These are phyloP conservation scores for Camponotus pennsylvanicus DNA, from an alignment of 1,140 invertebrate genomes.

Conservation along the genomic window DNA sequence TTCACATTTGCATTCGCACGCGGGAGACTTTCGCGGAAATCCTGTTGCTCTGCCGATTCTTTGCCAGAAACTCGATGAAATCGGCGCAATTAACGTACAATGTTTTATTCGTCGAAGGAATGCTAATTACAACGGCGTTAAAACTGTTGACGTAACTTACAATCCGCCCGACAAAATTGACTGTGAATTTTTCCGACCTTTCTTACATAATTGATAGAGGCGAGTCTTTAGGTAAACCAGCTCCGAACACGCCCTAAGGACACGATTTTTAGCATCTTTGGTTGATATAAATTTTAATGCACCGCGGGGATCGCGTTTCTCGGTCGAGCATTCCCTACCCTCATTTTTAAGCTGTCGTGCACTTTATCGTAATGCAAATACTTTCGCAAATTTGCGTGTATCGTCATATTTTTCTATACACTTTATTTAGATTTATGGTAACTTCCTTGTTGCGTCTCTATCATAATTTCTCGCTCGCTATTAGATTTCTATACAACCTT, in stretches of 20 bases:
- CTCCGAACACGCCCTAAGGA: constrained; percentile 1
- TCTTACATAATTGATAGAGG: constrained; percentile 75
- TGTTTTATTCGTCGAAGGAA: constrained; percentile 18
- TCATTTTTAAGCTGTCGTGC: constrained; percentile 9
- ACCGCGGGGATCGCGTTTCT: neutral
- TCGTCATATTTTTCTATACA: neutral
- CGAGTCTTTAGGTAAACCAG: constrained; percentile 49
- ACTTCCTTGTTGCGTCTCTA: constrained; percentile 21
- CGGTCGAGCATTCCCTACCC: neutral
- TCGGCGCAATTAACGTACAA: constrained; percentile 38
- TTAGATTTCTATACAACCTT: neutral
- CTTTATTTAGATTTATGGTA: neutral
- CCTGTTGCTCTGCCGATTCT: neutral
- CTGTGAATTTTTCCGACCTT: constrained; percentile 79
- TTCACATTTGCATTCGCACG: constrained; percentile 1
- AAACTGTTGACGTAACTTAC: neutral
- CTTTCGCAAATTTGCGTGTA: constrained; percentile 11
- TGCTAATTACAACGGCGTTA: constrained; percentile 31
- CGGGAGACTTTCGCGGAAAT: constrained; percentile 50
- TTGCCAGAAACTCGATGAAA: constrained; percentile 25
- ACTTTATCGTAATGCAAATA: neutral
- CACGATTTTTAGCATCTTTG: constrained; percentile 11
- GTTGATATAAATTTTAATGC: constrained; percentile 30
- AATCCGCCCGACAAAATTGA: constrained; percentile 73
- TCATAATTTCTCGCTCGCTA: constrained; percentile 6